A percentile compares a stretch with the other conserved stretches of the same genome.
Evolutionary conservation across 1,140 invertebrate species (phyloP).

Genomic region (Drosophila sproati): DNA sequence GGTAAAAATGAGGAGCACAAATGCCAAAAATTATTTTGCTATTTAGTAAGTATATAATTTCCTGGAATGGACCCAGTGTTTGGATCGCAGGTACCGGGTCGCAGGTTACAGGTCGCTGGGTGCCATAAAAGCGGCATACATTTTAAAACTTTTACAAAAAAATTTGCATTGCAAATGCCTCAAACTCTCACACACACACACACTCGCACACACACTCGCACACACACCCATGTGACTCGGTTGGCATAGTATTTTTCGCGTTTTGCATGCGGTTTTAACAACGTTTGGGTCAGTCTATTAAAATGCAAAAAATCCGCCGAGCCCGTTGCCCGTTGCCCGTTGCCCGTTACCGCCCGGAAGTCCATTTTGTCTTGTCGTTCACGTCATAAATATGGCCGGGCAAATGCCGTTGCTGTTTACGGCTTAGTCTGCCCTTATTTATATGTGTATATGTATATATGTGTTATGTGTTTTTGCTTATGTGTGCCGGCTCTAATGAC

Average conservation of each 20-base stretch:
- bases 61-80: constrained; percentile 23
- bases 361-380: constrained; percentile 83
- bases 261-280: constrained; percentile 71
- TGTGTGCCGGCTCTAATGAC: constrained; percentile 76
- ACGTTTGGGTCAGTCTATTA: constrained; percentile 81
- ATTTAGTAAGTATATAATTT: constrained; percentile 84
- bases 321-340: background rate
- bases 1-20: constrained; percentile 55
- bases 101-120: constrained; percentile 56
- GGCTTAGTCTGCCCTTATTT: constrained; percentile 47
- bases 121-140: constrained; percentile 79
- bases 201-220: constrained; percentile 13
- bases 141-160: constrained; percentile 72
- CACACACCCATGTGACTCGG: constrained; percentile 10
- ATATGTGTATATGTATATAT: constrained; percentile 4
- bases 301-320: constrained; percentile 68
- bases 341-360: constrained; percentile 53
- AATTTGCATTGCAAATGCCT: constrained; percentile 77
- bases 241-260: constrained; percentile 62
- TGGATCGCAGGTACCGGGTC: constrained; percentile 16
- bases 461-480: constrained; percentile 46
- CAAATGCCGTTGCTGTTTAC: constrained; percentile 73
- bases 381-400: constrained; percentile 77
- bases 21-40: constrained; percentile 79
- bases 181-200: constrained; percentile 30